A percentile compares a stretch with the other conserved stretches of the same genome.
Conservation (phyloP, 2,888 invertebrate genomes). For the Nudaria mundana region DNA sequence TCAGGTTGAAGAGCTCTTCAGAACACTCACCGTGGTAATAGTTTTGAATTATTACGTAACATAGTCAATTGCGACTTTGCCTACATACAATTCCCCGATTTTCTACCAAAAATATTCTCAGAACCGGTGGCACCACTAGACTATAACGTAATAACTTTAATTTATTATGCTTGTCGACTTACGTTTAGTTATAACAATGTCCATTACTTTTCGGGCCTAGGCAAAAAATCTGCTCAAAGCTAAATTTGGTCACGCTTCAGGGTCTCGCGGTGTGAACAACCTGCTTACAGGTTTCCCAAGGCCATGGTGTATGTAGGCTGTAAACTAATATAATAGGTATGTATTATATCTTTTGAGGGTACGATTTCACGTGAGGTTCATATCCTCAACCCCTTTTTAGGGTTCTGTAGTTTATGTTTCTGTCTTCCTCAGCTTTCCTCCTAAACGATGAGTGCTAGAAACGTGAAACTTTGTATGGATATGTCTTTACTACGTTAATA, state of each 20-base stretch:
- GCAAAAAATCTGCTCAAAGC: slow-evolving; percentile 36
- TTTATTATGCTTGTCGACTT: slow-evolving; percentile 39
- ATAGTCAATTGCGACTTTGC: neutral
- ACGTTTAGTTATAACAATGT: slow-evolving; percentile 32
- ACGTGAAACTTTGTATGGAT: no score
- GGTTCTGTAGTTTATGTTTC: no score
- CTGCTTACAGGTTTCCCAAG: slow-evolving; percentile 33
- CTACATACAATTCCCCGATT: neutral
- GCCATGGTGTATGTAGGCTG: slow-evolving; percentile 10
- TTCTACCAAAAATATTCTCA: slow-evolving; percentile 1
- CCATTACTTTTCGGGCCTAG: slow-evolving; percentile 30
- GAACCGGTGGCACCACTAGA: slow-evolving; percentile 7
- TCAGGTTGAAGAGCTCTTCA: no score
- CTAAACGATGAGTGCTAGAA: no score
- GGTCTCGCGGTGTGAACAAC: slow-evolving; percentile 40
- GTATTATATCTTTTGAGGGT: no score
- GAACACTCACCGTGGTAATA: no score
- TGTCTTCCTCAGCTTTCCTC: no score
- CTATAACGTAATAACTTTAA: slow-evolving; percentile 32
- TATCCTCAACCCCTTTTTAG: no score
- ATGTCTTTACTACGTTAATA: no score
- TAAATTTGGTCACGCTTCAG: slow-evolving; percentile 45
- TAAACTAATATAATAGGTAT: no score
- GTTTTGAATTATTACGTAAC: neutral
- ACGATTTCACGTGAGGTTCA: no score